A percentile compares a stretch with the other conserved stretches of the same genome.
Conservation (phyloP, 2,113 vertebrate genomes). For the Alexandromys fortis region DNA sequence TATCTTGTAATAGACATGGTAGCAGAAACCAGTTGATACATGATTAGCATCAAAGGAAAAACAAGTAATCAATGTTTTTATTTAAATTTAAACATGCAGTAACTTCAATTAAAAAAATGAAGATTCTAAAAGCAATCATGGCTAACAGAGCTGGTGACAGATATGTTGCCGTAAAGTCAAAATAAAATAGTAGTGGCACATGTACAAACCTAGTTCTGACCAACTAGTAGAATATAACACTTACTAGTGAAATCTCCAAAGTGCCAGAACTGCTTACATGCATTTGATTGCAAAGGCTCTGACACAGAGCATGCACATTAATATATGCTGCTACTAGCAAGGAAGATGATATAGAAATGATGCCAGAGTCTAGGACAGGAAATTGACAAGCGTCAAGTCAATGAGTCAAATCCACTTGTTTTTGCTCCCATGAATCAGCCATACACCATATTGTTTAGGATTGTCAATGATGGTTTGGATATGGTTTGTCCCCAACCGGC, state of each 20-base stretch:
- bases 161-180: conserved; percentile 12
- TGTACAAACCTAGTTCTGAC: conserved; percentile 5
- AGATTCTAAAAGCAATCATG: not conserved
- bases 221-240: not conserved
- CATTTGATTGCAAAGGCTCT: not conserved
- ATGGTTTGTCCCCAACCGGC: not conserved
- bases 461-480: not conserved
- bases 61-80: conserved; percentile 50
- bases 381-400: not conserved
- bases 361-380: not conserved
- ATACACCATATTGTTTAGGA: not conserved
- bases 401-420: not conserved
- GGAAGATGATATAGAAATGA: conserved; percentile 27
- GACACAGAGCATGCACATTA: not conserved
- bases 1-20: conserved; percentile 27
- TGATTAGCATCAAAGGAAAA: conserved; percentile 61
- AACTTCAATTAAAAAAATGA: not conserved
- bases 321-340: not conserved
- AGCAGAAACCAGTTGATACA: conserved; percentile 53
- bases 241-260: not conserved
- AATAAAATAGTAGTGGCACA: not conserved
- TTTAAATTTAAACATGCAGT: conserved; percentile 64
- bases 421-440: not conserved
- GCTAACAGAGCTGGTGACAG: not conserved
- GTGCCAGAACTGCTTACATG: not conserved